Conservation (phyloP, 2,113 vertebrate species). For the Sinocyclocheilus rhinocerous region DNA sequence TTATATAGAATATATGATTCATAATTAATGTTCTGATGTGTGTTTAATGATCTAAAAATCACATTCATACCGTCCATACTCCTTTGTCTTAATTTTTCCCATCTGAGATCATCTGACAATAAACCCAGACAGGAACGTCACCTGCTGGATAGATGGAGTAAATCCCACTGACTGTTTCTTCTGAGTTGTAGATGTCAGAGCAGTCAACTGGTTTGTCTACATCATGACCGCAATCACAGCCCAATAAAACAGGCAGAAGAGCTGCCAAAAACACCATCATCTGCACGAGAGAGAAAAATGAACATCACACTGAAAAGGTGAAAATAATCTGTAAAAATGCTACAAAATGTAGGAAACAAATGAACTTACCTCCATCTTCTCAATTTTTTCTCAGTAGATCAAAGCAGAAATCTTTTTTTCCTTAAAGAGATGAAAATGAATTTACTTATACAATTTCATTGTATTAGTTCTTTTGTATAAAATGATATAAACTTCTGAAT, state of each 20-base stretch:
- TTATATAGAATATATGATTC: not conserved
- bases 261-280: not conserved
- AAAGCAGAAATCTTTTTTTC: not conserved
- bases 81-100: slow-evolving; percentile 58
- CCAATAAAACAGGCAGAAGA: not conserved
- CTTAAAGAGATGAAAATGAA: not conserved
- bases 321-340: not conserved
- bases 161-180: slow-evolving; percentile 53
- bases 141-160: slow-evolving; percentile 64
- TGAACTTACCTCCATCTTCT: not conserved
- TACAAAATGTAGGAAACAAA: not conserved
- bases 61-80: slow-evolving; percentile 63
- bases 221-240: not conserved
- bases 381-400: not conserved
- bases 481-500: not conserved
- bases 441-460: not conserved
- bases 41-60: not conserved
- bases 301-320: not conserved
- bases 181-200: slow-evolving; percentile 57
- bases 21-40: not conserved
- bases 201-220: slow-evolving; percentile 57
- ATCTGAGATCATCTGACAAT: not conserved
- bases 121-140: not conserved
- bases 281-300: not conserved
- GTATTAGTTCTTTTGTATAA: not conserved